These are phyloP conservation scores for Pionites leucogaster DNA, from an alignment of 2,113 vertebrate species.

Conservation along the genomic window DNA sequence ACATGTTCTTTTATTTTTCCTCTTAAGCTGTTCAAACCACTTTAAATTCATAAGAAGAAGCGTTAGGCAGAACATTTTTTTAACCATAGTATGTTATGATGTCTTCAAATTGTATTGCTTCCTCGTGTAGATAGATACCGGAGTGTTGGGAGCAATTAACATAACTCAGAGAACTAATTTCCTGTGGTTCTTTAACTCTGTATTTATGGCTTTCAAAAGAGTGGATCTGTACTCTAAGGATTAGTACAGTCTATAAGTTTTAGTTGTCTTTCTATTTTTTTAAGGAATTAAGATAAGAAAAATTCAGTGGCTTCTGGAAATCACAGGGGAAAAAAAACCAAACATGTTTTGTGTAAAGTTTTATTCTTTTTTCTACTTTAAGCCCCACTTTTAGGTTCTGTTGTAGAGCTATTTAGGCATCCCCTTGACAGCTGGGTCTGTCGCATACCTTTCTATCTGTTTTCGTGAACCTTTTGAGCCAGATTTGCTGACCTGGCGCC, in stretches of 20 bases:
- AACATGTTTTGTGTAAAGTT: background rate
- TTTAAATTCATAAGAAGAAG: conserved; percentile 1
- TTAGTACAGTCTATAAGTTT: conserved; percentile 59
- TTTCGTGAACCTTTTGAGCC: background rate
- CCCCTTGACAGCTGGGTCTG: background rate
- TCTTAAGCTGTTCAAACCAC: conserved; percentile 29
- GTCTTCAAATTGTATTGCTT: conserved; percentile 34
- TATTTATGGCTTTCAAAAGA: conserved; percentile 57
- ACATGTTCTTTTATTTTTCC: background rate
- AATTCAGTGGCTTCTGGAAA: background rate
- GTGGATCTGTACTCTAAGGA: conserved; percentile 31
- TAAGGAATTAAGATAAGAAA: conserved; percentile 57
- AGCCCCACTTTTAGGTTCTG: background rate
- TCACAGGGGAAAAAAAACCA: background rate
- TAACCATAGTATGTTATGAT: conserved; percentile 33
- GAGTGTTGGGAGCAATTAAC: conserved; percentile 62
- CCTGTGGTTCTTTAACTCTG: conserved; percentile 40
- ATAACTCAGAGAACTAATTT: conserved; percentile 66
- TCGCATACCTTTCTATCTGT: background rate
- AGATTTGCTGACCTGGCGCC: no score
- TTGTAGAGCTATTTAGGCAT: background rate
- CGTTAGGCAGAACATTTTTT: background rate
- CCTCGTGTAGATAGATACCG: conserved; percentile 40
- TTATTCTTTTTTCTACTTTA: background rate
- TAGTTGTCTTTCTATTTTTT: conserved; percentile 6